Base-by-base conservation (phyloP, 2,888 invertebrate species). In the Isotomurus palustris region DNA sequence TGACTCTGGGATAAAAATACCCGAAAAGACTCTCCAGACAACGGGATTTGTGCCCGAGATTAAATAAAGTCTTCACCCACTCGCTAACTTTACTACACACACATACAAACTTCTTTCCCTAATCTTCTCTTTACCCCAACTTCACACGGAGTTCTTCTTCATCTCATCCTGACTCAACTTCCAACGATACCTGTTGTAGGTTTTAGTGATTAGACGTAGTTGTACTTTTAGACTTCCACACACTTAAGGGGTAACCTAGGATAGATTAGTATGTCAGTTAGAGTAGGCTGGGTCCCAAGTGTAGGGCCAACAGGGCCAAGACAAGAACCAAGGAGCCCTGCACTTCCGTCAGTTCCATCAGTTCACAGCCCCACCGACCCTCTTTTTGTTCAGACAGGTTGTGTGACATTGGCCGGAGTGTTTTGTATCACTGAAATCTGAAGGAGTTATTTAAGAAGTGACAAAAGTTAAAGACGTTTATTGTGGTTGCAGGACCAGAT, bases 251-350 rank as follows among this genome's bases (percentile, higher is more conserved):
- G 8, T 32, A 10, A 32, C 17, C 8, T 12, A 17, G 17, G 17
- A 40, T 8, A 45, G 8, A 45, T 19, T 3, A 32, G 21, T 41
- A 72, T 73, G 73, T 62, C 73, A 22, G 69, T 72, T 44, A 65
- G 73, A 51, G 69, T 71, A 45, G 73, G 73, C 43, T 73, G 73
- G 73, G 71, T 73, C 24, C 73, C 73, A 10, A 71, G 71, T 54
- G 69, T 73, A n/a, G 73, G 73, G 51, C 71, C 70, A 62, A 64
- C 22, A 8, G 12, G 12, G 19, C 40, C 40, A 6, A 40, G n/a
- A n/a, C n/a, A n/a, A n/a, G n/a, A n/a, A n/a, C n/a, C n/a, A n/a
- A n/a, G n/a, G n/a, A n/a, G n/a, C n/a, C n/a, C n/a, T n/a, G n/a
- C n/a, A n/a, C n/a, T n/a, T n/a, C n/a, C n/a, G n/a, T n/a, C n/a